Evolutionary conservation across 2,113 vertebrate species (phyloP).

Genomic region (Monarcha castaneiventris): DNA sequence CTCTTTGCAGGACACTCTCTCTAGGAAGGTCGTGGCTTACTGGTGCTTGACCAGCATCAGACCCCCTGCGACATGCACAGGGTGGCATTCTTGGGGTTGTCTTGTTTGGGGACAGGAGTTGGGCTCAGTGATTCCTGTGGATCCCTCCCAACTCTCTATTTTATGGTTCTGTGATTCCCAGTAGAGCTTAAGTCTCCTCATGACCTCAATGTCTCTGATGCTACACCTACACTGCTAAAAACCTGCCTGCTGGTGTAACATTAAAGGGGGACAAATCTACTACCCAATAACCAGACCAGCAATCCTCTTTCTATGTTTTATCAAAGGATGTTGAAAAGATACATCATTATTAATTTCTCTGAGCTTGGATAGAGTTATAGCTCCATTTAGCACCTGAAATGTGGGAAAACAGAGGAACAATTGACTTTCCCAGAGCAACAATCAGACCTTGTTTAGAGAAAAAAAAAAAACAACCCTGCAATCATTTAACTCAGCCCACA

Average conservation of each 20-base stretch:
- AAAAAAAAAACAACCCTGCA: background rate
- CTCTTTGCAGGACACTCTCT: no score
- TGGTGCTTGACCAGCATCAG: no score
- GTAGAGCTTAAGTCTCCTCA: background rate
- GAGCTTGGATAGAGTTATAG: background rate
- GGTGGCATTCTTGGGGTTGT: background rate
- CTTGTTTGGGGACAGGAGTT: background rate
- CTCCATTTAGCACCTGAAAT: background rate
- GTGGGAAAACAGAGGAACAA: background rate
- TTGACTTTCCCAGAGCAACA: constrained; percentile 15
- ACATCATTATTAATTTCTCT: background rate
- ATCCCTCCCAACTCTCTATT: background rate
- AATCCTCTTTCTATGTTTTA: background rate
- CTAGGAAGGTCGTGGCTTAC: no score
- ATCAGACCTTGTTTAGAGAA: background rate
- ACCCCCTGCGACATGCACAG: no score
- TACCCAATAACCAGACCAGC: background rate
- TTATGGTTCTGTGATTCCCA: background rate
- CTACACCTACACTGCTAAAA: background rate
- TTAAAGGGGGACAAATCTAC: background rate
- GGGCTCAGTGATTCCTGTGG: background rate
- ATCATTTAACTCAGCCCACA: background rate
- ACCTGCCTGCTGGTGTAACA: background rate
- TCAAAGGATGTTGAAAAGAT: background rate
- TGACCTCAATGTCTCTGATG: background rate